Conservation (phyloP, 2,888 invertebrate species). For the Lamellibrachia columna region DNA sequence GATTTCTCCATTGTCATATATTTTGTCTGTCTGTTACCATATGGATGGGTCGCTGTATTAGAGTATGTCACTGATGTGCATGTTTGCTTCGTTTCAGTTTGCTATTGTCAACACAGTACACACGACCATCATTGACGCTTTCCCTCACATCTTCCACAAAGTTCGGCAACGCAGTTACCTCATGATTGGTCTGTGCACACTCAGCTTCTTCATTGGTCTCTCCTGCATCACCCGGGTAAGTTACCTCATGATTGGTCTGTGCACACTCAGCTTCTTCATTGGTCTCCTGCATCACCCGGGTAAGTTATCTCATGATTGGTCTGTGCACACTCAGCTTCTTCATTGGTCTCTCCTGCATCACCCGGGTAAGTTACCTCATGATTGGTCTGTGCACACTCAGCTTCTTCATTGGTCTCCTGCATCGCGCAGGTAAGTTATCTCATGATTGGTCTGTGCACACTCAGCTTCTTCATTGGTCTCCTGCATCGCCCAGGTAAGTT, state of each 20-base stretch:
- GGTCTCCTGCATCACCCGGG: neutral
- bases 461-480: neutral
- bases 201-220: conserved; percentile 57
- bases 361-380: neutral
- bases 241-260: neutral
- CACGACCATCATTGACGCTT: conserved; percentile 69
- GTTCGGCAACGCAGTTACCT: conserved; percentile 57
- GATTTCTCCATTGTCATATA: no score
- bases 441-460: neutral
- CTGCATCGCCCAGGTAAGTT: neutral
- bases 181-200: conserved; percentile 58
- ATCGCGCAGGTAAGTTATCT: neutral
- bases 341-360: neutral
- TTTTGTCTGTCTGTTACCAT: no score
- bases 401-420: neutral
- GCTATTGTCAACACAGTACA: conserved; percentile 70
- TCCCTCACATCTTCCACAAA: conserved; percentile 64
- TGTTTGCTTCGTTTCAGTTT: conserved; percentile 56
- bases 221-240: neutral
- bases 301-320: neutral
- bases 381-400: neutral
- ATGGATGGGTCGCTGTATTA: no score
- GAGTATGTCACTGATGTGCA: no score
- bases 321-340: neutral
- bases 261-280: neutral